Evolutionary conservation across 2,888 invertebrate species (phyloP).

Genomic region (Drosophila acutilabella): DNA sequence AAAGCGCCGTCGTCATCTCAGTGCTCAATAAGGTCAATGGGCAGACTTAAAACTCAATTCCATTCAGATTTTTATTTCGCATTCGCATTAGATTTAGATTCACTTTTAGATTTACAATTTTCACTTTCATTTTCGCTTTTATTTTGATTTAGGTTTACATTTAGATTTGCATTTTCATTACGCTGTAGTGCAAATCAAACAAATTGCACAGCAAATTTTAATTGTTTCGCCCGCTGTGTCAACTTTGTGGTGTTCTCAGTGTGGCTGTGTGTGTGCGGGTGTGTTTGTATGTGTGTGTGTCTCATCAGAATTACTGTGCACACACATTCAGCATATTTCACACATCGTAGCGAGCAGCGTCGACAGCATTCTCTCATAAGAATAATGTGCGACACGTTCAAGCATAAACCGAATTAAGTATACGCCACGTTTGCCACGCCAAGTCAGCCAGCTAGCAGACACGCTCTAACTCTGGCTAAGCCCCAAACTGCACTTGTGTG

Average conservation of each 20-base stretch:
- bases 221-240: conserved; percentile 61
- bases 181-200: conserved; percentile 72
- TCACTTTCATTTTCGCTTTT: conserved; percentile 34
- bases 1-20: conserved; percentile 33
- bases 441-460: conserved; percentile 39
- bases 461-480: conserved; percentile 17
- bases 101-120: conserved; percentile 37
- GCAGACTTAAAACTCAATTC: conserved; percentile 41
- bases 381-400: conserved; percentile 78
- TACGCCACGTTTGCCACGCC: conserved; percentile 72
- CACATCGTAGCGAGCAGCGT: conserved; percentile 64
- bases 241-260: conserved; percentile 15
- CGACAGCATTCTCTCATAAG: conserved; percentile 51
- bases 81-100: conserved; percentile 14
- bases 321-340: conserved; percentile 78
- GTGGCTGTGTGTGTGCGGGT: conserved; percentile 7
- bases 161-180: conserved; percentile 64
- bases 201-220: conserved; percentile 63
- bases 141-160: conserved; percentile 22
- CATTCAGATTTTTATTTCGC: conserved; percentile 22
- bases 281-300: conserved; percentile 17
- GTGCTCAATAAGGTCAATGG: conserved; percentile 75
- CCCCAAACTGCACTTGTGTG: not conserved
- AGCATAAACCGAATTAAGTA: conserved; percentile 78
- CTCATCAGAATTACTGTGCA: conserved; percentile 73